Evolutionary conservation across 2,888 invertebrate genomes (phyloP).

Genomic region (Phengaris arion): DNA sequence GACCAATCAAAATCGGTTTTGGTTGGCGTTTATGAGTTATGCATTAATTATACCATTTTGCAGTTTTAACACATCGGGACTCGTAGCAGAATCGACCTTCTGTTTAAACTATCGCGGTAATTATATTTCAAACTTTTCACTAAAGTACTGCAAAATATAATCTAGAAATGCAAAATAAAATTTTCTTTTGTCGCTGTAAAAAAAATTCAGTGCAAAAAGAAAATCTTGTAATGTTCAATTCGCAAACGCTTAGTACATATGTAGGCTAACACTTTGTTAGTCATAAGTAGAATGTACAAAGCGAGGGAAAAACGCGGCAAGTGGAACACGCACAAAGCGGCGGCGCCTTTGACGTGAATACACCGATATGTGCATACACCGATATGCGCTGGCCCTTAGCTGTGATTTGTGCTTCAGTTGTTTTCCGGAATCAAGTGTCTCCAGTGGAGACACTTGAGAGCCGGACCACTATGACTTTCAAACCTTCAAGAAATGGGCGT

Average conservation of each 20-base stretch:
- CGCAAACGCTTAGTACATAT: background rate
- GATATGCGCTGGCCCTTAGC: constrained; percentile 3
- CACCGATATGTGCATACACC: background rate
- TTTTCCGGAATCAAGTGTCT: too few species aligned
- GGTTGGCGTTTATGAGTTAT: too few species aligned
- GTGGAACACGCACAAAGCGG: constrained; percentile 40
- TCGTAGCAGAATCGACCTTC: too few species aligned
- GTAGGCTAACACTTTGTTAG: constrained; percentile 31
- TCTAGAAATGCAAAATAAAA: background rate
- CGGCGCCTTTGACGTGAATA: constrained; percentile 13
- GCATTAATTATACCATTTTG: too few species aligned
- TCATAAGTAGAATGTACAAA: constrained; percentile 34
- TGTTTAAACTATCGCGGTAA: background rate
- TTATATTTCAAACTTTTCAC: background rate
- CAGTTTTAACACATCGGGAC: too few species aligned
- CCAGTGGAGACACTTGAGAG: too few species aligned
- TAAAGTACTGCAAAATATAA: background rate
- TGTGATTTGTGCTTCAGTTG: background rate
- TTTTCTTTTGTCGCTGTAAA: background rate
- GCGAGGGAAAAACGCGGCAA: constrained; percentile 38
- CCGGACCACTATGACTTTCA: too few species aligned
- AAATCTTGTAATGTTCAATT: constrained; percentile 19
- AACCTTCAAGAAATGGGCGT: too few species aligned
- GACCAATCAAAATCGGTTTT: too few species aligned
- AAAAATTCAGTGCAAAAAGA: background rate